phyloP scores from a whole-genome alignment of 1,140 invertebrate genomes.

The Diachasma alloeum region DNA sequence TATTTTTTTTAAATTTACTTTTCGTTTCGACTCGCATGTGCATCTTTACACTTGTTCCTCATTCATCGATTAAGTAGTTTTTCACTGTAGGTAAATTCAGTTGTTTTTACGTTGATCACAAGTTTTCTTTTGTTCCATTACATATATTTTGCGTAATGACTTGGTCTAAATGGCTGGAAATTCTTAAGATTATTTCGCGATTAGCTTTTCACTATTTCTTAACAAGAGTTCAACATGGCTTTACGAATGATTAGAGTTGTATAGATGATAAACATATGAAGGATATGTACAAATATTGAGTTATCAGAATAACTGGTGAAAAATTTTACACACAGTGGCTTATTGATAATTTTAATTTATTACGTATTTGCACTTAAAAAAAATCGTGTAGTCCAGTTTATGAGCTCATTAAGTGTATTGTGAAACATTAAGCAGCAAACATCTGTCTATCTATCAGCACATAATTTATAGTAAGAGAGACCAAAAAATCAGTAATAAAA shows the following conservation, averaged over 20 bases:
- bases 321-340: not conserved
- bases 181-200: not conserved
- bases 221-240: not conserved
- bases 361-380: not conserved
- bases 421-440: not conserved
- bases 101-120: not conserved
- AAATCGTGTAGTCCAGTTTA: slow-evolving; percentile 22
- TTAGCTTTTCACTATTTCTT: not conserved
- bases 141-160: too few species aligned
- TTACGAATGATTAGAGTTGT: not conserved
- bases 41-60: not conserved
- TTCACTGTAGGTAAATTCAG: not conserved
- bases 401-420: slow-evolving; percentile 11
- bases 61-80: not conserved
- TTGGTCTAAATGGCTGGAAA: too few species aligned
- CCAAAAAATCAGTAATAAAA: not conserved
- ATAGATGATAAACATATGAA: not conserved
- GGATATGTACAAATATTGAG: not conserved
- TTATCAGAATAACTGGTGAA: not conserved
- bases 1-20: slow-evolving; percentile 9
- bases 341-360: not conserved
- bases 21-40: slow-evolving; percentile 21
- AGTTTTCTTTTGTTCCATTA: not conserved
- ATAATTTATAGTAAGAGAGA: not conserved
- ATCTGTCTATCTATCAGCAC: not conserved